These are phyloP conservation scores for Ciconia boyciana DNA, from an alignment of 2,113 vertebrate species.

Conservation along the genomic window DNA sequence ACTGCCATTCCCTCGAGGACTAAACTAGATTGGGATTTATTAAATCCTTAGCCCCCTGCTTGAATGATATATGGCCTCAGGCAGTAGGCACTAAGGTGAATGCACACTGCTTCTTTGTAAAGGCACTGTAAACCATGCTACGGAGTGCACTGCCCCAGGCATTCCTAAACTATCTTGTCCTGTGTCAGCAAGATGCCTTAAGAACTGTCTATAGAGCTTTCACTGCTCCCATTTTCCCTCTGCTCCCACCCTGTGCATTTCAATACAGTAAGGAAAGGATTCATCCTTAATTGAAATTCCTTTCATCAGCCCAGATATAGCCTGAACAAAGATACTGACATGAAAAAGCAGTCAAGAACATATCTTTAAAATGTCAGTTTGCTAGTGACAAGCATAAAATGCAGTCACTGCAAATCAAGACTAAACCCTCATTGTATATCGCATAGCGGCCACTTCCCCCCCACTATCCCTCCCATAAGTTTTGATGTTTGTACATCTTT, in stretches of 20 bases:
- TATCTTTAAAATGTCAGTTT: conserved; percentile 64
- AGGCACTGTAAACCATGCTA: neutral
- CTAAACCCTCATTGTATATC: neutral
- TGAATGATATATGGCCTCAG: conserved; percentile 10
- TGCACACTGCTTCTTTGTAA: conserved; percentile 32
- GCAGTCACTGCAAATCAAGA: conserved; percentile 40
- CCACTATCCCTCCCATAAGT: neutral
- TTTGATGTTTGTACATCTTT: conserved; percentile 36
- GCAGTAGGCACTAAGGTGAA: conserved; percentile 23
- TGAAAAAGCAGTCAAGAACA: conserved; percentile 58
- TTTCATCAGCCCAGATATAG: conserved; percentile 64
- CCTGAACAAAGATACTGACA: conserved; percentile 60
- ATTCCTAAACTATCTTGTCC: conserved; percentile 55
- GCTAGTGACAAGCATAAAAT: conserved; percentile 58
- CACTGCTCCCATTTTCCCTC: conserved; percentile 7
- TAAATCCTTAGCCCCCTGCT: conserved; percentile 9
- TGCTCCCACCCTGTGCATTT: conserved; percentile 35
- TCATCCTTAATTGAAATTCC: conserved; percentile 65
- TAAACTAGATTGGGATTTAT: conserved; percentile 41
- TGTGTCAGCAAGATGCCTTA: conserved; percentile 63
- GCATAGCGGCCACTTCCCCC: neutral
- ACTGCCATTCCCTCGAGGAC: neutral
- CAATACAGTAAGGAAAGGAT: conserved; percentile 27
- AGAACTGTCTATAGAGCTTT: conserved; percentile 22
- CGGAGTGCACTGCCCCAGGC: conserved; percentile 44